phyloP scores from a whole-genome alignment of 53 echinoderm and acorn worm species.

The Astropecten irregularis region DNA sequence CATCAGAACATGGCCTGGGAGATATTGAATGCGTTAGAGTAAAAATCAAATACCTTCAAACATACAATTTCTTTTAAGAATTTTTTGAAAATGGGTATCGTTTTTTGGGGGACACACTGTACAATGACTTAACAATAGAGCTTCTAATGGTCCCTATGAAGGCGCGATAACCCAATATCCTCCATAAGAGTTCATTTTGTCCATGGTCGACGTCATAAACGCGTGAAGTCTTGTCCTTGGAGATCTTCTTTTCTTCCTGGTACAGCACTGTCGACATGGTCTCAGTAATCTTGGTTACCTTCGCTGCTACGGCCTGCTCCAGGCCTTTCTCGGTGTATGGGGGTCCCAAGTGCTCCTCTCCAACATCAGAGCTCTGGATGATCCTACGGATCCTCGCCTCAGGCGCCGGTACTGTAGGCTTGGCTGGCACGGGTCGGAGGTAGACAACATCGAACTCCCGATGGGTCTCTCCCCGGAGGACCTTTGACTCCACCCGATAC shows the following conservation, averaged over 20 bases:
- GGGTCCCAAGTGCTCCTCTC: background rate
- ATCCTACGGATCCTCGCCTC: background rate
- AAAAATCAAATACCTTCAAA: too few species aligned
- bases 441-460: slow-evolving; percentile 2
- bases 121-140: background rate
- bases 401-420: background rate
- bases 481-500: too few species aligned
- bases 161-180: background rate
- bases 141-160: background rate
- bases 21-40: too few species aligned
- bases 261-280: background rate
- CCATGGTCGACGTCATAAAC: background rate
- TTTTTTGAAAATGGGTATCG: too few species aligned
- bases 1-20: too few species aligned
- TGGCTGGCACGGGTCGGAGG: background rate
- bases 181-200: background rate
- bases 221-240: background rate
- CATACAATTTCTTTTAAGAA: too few species aligned
- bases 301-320: background rate
- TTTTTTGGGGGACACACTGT: too few species aligned
- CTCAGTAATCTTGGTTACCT: background rate
- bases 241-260: background rate
- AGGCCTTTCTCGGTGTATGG: background rate
- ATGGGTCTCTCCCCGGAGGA: too few species aligned
- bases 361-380: background rate